Evolutionary conservation across 1,140 invertebrate species (phyloP).

Genomic region (Heliconius hermathena): DNA sequence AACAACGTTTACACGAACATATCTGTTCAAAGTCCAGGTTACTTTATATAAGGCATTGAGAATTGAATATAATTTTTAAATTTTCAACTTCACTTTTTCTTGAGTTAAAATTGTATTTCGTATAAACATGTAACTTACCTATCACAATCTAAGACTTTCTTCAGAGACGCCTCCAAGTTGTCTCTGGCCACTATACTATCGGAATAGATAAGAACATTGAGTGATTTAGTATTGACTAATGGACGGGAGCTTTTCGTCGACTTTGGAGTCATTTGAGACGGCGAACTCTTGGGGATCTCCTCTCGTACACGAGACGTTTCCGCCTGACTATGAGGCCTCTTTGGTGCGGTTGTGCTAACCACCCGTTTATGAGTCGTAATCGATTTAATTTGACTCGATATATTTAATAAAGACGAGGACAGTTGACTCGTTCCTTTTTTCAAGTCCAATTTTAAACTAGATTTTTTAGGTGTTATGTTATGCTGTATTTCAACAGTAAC

Average conservation of each 20-base stretch:
- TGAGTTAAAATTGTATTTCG: not conserved
- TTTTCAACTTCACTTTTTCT: not conserved
- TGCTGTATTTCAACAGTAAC: conserved; percentile 76
- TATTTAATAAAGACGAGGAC: conserved; percentile 72
- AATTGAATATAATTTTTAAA: no score
- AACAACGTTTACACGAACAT: not conserved
- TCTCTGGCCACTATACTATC: conserved; percentile 88
- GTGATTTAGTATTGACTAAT: conserved; percentile 85
- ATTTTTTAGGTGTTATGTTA: conserved; percentile 75
- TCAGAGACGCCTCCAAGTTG: conserved; percentile 86
- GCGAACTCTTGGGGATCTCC: conserved; percentile 48
- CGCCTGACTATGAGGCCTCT: conserved; percentile 48
- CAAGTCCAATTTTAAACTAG: conserved; percentile 71
- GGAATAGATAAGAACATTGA: conserved; percentile 92
- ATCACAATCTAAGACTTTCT: conserved; percentile 86
- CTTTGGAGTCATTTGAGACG: conserved; percentile 63
- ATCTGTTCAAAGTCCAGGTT: no score
- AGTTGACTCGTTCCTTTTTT: conserved; percentile 71
- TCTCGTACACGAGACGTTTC: conserved; percentile 54
- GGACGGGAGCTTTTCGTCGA: conserved; percentile 75
- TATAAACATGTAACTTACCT: conserved; percentile 79
- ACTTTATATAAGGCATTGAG: no score
- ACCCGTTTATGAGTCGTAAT: conserved; percentile 75
- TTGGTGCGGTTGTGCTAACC: conserved; percentile 69
- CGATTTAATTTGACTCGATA: conserved; percentile 78